phyloP scores from a whole-genome alignment of 1,140 invertebrate species.

The Ceratoteleas bidentatus region DNA sequence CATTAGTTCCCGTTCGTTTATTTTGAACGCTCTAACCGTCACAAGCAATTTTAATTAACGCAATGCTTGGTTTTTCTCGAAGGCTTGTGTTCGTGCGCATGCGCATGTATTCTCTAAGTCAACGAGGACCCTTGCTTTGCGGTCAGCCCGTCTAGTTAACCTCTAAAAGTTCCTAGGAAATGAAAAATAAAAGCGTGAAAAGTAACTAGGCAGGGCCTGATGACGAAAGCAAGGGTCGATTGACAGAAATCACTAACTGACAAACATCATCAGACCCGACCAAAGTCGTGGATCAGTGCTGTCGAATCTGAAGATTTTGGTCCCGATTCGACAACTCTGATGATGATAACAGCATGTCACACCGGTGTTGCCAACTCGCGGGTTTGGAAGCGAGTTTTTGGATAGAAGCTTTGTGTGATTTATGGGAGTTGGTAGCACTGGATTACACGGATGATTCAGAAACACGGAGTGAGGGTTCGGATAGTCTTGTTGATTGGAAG shows the following conservation, averaged over 20 bases:
- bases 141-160: not conserved
- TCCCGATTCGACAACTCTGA: not conserved
- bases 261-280: conserved; percentile 12
- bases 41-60: conserved; percentile 20
- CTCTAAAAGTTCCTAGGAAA: not conserved
- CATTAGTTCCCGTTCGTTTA: conserved; percentile 45
- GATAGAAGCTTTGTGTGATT: not conserved
- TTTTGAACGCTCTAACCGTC: conserved; percentile 33
- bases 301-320: not conserved
- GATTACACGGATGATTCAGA: conserved; percentile 5
- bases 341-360: conserved; percentile 16
- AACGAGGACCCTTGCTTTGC: conserved; percentile 15
- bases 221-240: conserved; percentile 29
- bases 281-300: conserved; percentile 5
- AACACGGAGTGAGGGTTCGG: not conserved
- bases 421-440: conserved; percentile 14
- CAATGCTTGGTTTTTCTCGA: conserved; percentile 49
- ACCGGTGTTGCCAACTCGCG: conserved; percentile 19
- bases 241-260: conserved; percentile 19
- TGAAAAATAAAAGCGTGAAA: not conserved
- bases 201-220: not conserved
- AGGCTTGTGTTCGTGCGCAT: conserved; percentile 56
- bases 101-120: conserved; percentile 39
- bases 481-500: not conserved
- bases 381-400: no score